Percentiles rank a stretch among this genome's conserved stretches.
Conservation (phyloP, 2,113 vertebrate species). For the Aramus guarauna region DNA sequence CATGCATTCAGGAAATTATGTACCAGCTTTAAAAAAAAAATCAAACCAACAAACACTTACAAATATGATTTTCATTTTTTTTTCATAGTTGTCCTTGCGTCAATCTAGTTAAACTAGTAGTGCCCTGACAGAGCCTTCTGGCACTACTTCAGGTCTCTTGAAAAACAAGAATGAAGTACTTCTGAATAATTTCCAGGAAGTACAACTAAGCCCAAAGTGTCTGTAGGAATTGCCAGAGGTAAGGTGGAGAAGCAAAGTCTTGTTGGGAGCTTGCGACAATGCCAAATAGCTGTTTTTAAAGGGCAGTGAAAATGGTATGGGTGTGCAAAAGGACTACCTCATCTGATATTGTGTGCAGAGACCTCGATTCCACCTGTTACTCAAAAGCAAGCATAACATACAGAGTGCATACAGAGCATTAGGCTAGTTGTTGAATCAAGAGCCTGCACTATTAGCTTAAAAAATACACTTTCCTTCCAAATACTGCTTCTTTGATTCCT, state of each 20-base stretch:
- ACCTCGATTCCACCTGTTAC: background rate
- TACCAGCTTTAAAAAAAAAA: background rate
- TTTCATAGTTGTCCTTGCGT: background rate
- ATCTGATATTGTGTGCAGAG: background rate
- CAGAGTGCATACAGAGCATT: background rate
- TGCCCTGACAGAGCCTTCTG: background rate
- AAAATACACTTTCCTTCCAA: background rate
- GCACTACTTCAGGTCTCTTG: background rate
- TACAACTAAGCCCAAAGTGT: background rate
- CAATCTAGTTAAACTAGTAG: background rate
- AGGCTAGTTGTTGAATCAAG: background rate
- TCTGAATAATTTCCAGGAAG: background rate
- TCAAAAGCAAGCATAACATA: background rate
- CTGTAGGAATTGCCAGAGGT: background rate
- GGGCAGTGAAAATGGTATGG: background rate
- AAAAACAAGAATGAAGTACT: background rate
- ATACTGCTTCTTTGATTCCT: background rate
- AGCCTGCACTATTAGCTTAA: background rate
- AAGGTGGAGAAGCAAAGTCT: background rate
- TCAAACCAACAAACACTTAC: background rate
- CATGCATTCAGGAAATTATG: background rate
- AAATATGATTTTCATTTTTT: background rate
- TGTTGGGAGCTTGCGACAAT: background rate
- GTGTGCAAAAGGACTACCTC: background rate
- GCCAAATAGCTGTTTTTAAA: background rate